Base-by-base conservation (phyloP, 2,113 vertebrate species). In the Ptilonorhynchus violaceus region DNA sequence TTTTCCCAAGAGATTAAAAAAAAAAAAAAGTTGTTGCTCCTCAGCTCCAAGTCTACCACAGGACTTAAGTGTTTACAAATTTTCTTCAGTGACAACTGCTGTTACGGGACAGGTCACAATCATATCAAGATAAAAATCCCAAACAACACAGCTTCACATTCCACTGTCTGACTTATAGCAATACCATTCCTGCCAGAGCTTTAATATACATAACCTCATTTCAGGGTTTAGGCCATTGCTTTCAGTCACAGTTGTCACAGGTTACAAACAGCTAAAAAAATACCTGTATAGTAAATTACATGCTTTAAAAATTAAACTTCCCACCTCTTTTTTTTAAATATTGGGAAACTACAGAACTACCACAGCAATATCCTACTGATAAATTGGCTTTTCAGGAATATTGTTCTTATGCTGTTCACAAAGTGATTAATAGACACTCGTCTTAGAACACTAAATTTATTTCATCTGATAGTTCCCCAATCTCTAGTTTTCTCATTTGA, bases 121-220 rank as follows among this genome's bases (percentile, higher is more conserved):
- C 22, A 68, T 25, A 59, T 21, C 44, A 27, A 86, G 11, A 68
- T 27, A 77, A 58, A 76, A 77, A 52, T 27, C 37, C 7, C 46
- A 27, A 77, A 77, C 13, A 76, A 50, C 22, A 42, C 25, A 68
- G 46, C 27, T 68, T 60, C 46, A 52, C 59, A 31, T 31, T 25
- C 62, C 14, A 52, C 17, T 33, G 44, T 13, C 23, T 33, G 42
- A 42, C 25, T 3, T 68, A 15, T 30, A 41, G 35, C 0, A 0
- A 42, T 31, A 42, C 7, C 6, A 27, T 25, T 37, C 27, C 21
- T 37, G 25, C 25, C 42, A 50, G 35, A 35, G 30, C 52, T 67
- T 67, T 44, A 14, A 15, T 22, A 21, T 21, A 21, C 2, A 42
- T 6, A 76, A 50, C 15, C 23, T 59, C 25, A 59, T 59, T 76